These are phyloP conservation scores for Entomobrya multifasciata DNA, from an alignment of 2,888 invertebrate genomes.

Conservation along the genomic window DNA sequence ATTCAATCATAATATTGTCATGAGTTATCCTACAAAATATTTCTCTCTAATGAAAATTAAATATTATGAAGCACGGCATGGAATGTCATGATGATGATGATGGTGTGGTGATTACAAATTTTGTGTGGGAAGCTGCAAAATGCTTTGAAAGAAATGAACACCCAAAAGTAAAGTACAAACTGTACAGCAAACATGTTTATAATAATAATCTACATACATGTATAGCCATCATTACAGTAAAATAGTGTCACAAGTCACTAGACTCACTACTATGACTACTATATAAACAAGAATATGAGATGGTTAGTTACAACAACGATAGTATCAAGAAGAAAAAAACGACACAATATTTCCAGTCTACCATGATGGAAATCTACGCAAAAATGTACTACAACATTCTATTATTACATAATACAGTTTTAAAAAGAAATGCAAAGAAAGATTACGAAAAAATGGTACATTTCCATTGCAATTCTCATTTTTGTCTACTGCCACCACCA, in stretches of 20 bases:
- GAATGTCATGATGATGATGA: conserved; percentile 25
- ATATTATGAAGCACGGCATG: too few relatives aligned
- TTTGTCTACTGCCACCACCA: neutral
- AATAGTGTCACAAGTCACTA: too few relatives aligned
- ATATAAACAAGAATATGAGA: too few relatives aligned
- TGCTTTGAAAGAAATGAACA: conserved; percentile 24
- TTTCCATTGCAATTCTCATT: conserved; percentile 42
- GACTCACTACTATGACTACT: too few relatives aligned
- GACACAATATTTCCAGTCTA: conserved; percentile 73
- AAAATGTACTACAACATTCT: too few relatives aligned
- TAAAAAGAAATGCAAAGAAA: neutral
- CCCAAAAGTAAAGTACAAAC: conserved; percentile 22
- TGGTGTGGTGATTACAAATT: conserved; percentile 22
- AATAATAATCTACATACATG: too few relatives aligned
- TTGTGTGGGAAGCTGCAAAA: conserved; percentile 53
- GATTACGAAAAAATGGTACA: conserved; percentile 28
- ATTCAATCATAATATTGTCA: too few relatives aligned
- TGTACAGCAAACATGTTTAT: neutral
- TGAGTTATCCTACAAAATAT: too few relatives aligned
- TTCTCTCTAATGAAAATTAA: too few relatives aligned
- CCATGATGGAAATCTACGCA: neutral
- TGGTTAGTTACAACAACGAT: neutral
- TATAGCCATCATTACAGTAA: too few relatives aligned
- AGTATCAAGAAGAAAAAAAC: too few relatives aligned
- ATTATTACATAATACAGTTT: too few relatives aligned